Evolutionary conservation across 2,113 vertebrate genomes (phyloP).

Genomic region (Lamprologus sp.): DNA sequence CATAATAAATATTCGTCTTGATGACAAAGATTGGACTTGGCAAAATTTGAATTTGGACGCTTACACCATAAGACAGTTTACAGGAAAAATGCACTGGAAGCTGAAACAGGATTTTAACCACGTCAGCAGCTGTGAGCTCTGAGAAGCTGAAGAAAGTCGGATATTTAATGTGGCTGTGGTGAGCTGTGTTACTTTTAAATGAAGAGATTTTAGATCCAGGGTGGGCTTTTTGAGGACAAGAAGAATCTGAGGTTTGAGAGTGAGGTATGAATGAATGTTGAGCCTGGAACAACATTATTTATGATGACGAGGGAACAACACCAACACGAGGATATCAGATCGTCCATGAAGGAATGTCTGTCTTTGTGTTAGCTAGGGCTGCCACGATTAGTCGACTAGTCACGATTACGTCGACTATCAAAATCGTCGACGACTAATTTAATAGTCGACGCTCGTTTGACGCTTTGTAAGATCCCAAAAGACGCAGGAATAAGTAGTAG

Average conservation of each 20-base stretch:
- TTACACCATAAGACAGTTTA: neutral
- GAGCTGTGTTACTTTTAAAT: neutral
- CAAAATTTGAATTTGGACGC: neutral
- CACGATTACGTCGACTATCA: too few species aligned
- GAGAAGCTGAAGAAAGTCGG: neutral
- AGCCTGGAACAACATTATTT: too few species aligned
- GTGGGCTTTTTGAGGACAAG: accelerated
- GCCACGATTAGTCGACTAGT: too few species aligned
- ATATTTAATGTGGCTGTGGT: neutral
- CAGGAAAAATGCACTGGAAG: neutral
- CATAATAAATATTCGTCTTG: neutral
- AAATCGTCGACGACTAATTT: too few species aligned
- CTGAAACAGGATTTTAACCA: neutral
- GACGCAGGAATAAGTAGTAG: too few species aligned
- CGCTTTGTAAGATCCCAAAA: too few species aligned
- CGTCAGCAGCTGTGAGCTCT: neutral
- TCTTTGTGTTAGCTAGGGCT: neutral
- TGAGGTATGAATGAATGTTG: neutral
- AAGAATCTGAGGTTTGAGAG: neutral
- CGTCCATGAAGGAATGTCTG: neutral
- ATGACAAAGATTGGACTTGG: neutral
- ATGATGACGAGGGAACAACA: too few species aligned
- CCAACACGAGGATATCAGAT: accelerated
- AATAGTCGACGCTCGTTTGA: too few species aligned
- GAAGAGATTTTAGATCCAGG: neutral